Percentiles rank a stretch among this genome's conserved stretches.
Conservation (phyloP, 2,797 vertebrate species). For the Apodemus agrarius region DNA sequence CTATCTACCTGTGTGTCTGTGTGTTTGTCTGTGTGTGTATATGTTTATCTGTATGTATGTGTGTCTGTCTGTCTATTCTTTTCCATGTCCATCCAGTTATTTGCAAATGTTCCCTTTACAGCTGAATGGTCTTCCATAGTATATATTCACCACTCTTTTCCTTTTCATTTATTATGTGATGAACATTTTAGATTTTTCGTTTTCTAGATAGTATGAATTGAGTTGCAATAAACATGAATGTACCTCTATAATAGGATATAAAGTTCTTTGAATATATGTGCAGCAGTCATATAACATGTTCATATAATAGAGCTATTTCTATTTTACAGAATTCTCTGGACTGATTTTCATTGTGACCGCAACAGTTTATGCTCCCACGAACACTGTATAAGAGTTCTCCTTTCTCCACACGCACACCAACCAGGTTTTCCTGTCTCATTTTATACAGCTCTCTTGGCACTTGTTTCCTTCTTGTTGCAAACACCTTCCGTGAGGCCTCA, state of each 20-base stretch:
- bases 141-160: not conserved
- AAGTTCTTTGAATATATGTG: not conserved
- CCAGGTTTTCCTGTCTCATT: not conserved
- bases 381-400: not conserved
- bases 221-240: not conserved
- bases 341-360: not conserved
- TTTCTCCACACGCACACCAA: not conserved
- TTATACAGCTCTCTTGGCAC: not conserved
- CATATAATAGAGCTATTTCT: not conserved
- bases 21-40: not conserved
- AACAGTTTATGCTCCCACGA: not conserved
- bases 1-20: not conserved
- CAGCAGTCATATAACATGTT: not conserved
- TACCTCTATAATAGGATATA: not conserved
- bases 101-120: not conserved
- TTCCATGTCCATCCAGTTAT: not conserved
- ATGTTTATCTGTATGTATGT: not conserved
- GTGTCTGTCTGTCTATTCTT: not conserved
- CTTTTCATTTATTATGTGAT: not conserved
- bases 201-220: not conserved
- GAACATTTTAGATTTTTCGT: not conserved
- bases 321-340: not conserved
- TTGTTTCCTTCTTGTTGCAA: not conserved
- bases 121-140: not conserved
- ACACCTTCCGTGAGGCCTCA: not conserved